A percentile compares a stretch with the other conserved stretches of the same genome.
Evolutionary conservation across 2,888 invertebrate species (phyloP).

Genomic region (Chrysina gloriosa): DNA sequence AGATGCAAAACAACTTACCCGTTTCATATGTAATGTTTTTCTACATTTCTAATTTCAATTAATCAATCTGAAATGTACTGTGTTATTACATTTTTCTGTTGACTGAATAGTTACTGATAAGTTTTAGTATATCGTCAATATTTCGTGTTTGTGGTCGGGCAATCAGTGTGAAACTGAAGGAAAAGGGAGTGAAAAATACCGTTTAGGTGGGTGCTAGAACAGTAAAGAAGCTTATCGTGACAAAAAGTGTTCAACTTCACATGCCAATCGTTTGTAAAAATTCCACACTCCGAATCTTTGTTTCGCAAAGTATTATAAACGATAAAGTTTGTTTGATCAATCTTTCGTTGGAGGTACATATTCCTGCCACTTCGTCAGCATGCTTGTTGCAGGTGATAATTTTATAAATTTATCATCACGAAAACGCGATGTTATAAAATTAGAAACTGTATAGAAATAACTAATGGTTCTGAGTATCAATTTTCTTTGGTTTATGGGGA

Average conservation of each 20-base stretch:
- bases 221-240: constrained; percentile 38
- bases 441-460: constrained; percentile 23
- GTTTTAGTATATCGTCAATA: neutral
- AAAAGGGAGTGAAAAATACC: neutral
- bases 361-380: constrained; percentile 21
- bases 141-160: neutral
- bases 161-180: constrained; percentile 19
- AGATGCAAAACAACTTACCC: no score
- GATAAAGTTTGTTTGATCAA: constrained; percentile 40
- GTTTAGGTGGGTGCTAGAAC: neutral
- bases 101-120: no score
- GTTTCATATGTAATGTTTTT: no score
- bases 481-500: neutral
- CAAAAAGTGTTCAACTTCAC: constrained; percentile 37
- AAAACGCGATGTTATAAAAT: constrained; percentile 34
- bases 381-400: constrained; percentile 29
- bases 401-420: constrained; percentile 26
- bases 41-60: no score
- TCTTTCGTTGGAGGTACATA: constrained; percentile 27
- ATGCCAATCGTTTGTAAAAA: constrained; percentile 29
- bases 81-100: no score
- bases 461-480: neutral
- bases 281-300: constrained; percentile 14
- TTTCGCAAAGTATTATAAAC: constrained; percentile 30
- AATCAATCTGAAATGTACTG: no score